Percentiles rank a stretch among this genome's conserved stretches.
phyloP scores from a whole-genome alignment of 2,113 vertebrate genomes.

The Serilophus lunatus region DNA sequence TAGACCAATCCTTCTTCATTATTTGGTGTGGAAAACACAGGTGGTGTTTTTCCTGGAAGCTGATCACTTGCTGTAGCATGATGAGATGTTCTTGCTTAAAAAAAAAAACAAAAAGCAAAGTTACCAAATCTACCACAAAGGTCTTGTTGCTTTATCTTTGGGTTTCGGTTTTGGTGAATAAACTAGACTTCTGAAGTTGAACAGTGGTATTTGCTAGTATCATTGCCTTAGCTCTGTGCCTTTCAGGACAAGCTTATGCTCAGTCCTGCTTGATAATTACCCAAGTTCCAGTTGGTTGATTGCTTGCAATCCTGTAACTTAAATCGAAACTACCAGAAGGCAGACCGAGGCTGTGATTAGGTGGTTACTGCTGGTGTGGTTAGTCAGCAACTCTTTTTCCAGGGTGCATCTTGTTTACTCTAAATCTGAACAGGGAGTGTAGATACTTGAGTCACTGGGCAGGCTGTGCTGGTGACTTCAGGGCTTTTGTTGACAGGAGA shows the following conservation, averaged over 20 bases:
- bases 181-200: not conserved
- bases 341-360: not conserved
- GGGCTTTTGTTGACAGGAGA: not conserved
- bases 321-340: not conserved
- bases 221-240: rapidly evolving
- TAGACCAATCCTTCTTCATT: not conserved
- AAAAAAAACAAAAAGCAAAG: not conserved
- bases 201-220: not conserved
- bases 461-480: not conserved
- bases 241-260: not conserved
- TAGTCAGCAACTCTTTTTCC: not conserved
- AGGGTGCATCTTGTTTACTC: not conserved
- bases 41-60: not conserved
- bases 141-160: not conserved
- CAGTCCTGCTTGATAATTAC: not conserved
- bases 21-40: not conserved
- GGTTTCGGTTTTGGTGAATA: not conserved
- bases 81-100: not conserved
- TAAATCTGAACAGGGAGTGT: not conserved
- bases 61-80: not conserved
- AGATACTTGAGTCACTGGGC: not conserved
- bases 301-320: not conserved
- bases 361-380: not conserved
- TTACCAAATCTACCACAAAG: not conserved
- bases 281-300: not conserved